Percentiles rank a stretch among this genome's conserved stretches.
Evolutionary conservation across 2,797 vertebrate species (phyloP).

Genomic region (Octomys mimax): DNA sequence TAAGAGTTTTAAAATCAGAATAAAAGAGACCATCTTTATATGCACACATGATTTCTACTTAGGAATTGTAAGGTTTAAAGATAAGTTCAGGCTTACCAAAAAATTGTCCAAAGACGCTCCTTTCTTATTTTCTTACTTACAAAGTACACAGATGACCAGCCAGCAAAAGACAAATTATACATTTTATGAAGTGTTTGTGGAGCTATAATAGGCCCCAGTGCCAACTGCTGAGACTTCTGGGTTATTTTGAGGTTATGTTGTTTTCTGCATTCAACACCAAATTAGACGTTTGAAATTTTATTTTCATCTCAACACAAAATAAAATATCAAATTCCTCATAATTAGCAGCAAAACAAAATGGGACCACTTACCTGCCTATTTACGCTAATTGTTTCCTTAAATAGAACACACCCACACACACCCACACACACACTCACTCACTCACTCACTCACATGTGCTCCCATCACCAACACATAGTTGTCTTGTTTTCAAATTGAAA

Average conservation of each 20-base stretch:
- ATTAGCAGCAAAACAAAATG: conserved; percentile 20
- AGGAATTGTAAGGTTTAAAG: not conserved
- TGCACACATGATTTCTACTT: not conserved
- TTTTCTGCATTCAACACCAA: conserved; percentile 32
- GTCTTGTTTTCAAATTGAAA: not conserved
- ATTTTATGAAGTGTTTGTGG: not conserved
- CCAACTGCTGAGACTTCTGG: not conserved
- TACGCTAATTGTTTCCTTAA: conserved; percentile 5
- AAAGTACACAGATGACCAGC: not conserved
- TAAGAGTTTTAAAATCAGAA: not conserved
- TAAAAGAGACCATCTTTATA: not conserved
- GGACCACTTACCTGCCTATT: not conserved
- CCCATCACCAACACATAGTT: not conserved
- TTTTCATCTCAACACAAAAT: conserved; percentile 42
- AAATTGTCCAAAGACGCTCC: not conserved
- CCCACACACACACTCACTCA: not conserved
- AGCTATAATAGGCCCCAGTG: not conserved
- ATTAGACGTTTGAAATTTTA: conserved; percentile 38
- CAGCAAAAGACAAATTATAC: not conserved
- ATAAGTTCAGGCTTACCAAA: conserved; percentile 37
- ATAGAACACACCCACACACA: not conserved
- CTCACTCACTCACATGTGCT: not conserved
- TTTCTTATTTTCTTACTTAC: conserved; percentile 51
- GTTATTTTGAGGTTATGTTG: conserved; percentile 49
- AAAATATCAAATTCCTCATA: conserved; percentile 15